Conservation (phyloP, 2,113 vertebrate species). For the Scalopus aquaticus region DNA sequence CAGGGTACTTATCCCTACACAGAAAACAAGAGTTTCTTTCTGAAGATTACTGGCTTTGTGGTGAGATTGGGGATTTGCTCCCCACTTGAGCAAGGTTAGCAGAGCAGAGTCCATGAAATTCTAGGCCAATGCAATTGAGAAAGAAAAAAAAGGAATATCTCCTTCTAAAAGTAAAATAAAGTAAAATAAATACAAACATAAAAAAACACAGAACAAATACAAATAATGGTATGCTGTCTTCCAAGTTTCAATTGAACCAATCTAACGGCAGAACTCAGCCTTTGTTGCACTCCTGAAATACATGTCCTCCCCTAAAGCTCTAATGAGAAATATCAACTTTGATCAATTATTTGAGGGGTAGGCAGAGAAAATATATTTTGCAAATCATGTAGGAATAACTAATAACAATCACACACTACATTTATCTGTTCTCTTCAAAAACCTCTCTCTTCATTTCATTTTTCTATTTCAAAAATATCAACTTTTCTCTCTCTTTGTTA, state of each 20-base stretch:
- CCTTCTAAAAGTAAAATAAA: background rate
- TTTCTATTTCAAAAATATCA: background rate
- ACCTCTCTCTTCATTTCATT: background rate
- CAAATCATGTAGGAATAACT: background rate
- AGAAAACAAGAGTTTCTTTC: no score
- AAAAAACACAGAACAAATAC: constrained; percentile 4
- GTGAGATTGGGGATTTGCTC: background rate
- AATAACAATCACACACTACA: background rate
- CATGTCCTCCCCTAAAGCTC: background rate
- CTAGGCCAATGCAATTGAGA: background rate
- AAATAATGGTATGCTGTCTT: background rate
- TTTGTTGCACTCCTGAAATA: background rate
- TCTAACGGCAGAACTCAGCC: background rate
- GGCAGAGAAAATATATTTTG: background rate
- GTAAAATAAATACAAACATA: background rate
- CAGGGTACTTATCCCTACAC: no score
- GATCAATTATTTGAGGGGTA: background rate
- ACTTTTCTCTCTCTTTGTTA: background rate
- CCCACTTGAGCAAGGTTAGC: background rate
- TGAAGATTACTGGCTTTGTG: no score
- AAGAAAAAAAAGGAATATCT: background rate
- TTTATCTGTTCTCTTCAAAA: background rate
- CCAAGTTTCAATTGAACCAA: background rate
- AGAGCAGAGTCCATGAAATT: background rate
- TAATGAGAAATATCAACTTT: background rate